Conservation (phyloP, 2,797 vertebrate genomes). For the Chelon auratus region DNA sequence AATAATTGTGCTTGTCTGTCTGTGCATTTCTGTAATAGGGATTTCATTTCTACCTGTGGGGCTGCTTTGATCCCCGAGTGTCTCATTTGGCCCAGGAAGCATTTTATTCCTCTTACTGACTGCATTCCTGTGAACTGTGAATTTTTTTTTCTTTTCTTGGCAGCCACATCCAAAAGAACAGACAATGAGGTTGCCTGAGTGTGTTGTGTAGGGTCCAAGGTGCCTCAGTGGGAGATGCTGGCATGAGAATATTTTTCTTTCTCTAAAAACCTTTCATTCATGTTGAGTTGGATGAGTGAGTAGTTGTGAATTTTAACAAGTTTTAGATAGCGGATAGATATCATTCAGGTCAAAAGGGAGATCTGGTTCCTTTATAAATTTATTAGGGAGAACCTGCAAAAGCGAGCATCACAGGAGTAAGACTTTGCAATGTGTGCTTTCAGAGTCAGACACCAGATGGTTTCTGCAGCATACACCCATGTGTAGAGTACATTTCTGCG, state of each 20-base stretch:
- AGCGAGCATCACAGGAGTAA: slow-evolving; percentile 3
- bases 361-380: slow-evolving; percentile 15
- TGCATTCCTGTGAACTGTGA: slow-evolving; percentile 27
- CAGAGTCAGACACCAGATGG: slow-evolving; percentile 7
- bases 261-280: slow-evolving; percentile 11
- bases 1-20: slow-evolving; percentile 56
- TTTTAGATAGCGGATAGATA: not conserved
- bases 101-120: slow-evolving; percentile 48
- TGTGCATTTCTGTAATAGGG: slow-evolving; percentile 48
- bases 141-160: slow-evolving; percentile 43
- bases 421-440: not conserved
- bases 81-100: slow-evolving; percentile 53
- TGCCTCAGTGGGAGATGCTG: slow-evolving; percentile 28
- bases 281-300: slow-evolving; percentile 2
- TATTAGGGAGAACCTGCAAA: slow-evolving; percentile 11
- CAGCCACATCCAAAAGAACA: slow-evolving; percentile 49
- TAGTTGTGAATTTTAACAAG: slow-evolving; percentile 19
- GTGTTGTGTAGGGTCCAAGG: slow-evolving; percentile 45
- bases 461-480: slow-evolving; percentile 22
- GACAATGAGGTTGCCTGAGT: slow-evolving; percentile 10
- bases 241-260: slow-evolving; percentile 33
- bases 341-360: slow-evolving; percentile 2
- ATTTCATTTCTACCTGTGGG: slow-evolving; percentile 57
- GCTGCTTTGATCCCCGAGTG: slow-evolving; percentile 57
- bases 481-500: slow-evolving; percentile 22